Evolutionary conservation across 1,140 invertebrate species (phyloP), one percentile per base, ranked within the genome.

Genomic region (Arctopsyche grandis): DNA sequence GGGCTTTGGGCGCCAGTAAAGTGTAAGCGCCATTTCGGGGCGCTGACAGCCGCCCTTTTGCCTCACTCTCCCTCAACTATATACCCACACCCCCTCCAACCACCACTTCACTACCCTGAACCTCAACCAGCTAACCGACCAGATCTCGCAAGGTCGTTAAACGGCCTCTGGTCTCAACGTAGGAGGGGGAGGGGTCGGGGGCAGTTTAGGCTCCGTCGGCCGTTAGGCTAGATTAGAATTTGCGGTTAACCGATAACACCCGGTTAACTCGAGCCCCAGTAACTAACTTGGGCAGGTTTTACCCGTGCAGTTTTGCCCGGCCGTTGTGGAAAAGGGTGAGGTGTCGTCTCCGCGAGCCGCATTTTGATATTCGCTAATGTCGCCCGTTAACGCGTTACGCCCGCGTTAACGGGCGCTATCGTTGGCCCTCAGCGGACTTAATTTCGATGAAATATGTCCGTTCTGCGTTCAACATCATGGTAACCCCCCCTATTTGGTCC

Each of bases 211-310:
- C 38, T 63, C 22, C 52, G 69, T 69, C 48, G 58, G 79, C 56
- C 79, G 79, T 77, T 80, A 70, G 48, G 75, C 69, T 44, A 70
- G 75, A 80, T 77, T 76, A 76, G 79, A 77, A 63, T 77, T 80
- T 75, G 79, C 74, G 79, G 79, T 52, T 74, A 58, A 76, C 75
- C 79, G 69, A 80, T 76, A 80, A 80, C 79, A 29, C 75, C 71
- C 73, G 63, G 79, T 76, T 75, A 80, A 75, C 46, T 52, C 48
- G 48, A 52, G 48, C 16, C 48, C 10, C 48, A 14, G 10, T 52
- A 12, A 16, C 12, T 52, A 52, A 52, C 12, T 52, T 52, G 12
- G 48, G 48, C 48, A 52, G 48, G 48, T 52, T 52, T 52, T 52
- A 52, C 12, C 71, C 26, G 48, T 16, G 12, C 10, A 12, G 48